Conservation (phyloP, 2,888 invertebrate genomes). For the Rhamnusium bicolor region DNA sequence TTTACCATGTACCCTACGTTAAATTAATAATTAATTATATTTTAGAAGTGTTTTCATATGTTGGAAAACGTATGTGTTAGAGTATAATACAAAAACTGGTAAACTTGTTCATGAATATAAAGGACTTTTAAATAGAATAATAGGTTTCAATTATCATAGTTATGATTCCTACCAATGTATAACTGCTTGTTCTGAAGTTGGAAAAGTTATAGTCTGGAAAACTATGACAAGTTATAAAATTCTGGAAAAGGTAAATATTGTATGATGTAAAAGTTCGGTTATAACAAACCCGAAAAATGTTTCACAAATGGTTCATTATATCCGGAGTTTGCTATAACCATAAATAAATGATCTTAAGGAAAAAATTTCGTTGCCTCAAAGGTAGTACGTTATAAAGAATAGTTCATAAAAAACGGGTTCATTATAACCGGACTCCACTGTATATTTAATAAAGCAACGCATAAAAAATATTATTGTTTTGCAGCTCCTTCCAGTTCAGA, state of each 20-base stretch:
- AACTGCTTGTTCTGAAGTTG: conserved; percentile 75
- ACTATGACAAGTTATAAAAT: conserved; percentile 72
- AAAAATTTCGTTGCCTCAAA: too few species aligned
- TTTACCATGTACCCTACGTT: background rate
- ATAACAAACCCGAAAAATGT: too few species aligned
- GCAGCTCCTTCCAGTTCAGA: conserved; percentile 52
- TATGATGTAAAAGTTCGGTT: background rate
- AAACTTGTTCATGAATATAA: conserved; percentile 76
- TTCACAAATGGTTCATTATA: too few species aligned
- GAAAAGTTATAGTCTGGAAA: conserved; percentile 76
- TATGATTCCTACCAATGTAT: conserved; percentile 68
- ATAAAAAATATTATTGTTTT: conserved; percentile 45
- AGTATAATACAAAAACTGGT: conserved; percentile 79
- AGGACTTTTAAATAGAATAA: conserved; percentile 72
- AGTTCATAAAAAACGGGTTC: too few species aligned
- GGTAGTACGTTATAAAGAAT: too few species aligned
- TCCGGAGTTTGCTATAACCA: too few species aligned
- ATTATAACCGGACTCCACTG: too few species aligned
- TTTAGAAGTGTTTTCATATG: conserved; percentile 77
- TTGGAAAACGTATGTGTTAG: conserved; percentile 75
- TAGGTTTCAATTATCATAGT: conserved; percentile 72
- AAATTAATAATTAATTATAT: conserved; percentile 4
- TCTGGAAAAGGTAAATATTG: conserved; percentile 69
- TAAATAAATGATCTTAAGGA: too few species aligned
- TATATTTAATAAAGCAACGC: too few species aligned